phyloP scores from a whole-genome alignment of 2,888 invertebrate genomes.

The Sinhomidia bicolor region DNA sequence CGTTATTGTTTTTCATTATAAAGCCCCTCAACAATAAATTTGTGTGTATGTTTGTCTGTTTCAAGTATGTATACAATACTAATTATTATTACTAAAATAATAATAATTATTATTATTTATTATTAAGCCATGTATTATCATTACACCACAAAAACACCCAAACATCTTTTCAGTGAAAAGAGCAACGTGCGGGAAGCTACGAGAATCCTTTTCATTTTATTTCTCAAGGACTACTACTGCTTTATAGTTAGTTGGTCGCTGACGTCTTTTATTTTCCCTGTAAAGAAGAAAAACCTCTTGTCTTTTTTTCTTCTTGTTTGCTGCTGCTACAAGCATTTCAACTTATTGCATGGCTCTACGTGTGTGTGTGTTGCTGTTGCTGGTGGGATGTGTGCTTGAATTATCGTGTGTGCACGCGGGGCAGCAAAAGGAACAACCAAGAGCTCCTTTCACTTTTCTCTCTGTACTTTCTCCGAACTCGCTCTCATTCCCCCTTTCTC shows the following conservation, averaged over 20 bases:
- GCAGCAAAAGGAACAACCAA: too few relatives aligned
- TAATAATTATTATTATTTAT: too few relatives aligned
- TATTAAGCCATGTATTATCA: neutral
- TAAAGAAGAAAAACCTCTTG: too few relatives aligned
- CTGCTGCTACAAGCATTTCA: neutral
- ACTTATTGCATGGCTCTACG: neutral
- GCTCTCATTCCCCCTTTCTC: too few relatives aligned
- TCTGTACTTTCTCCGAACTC: neutral
- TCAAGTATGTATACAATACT: too few relatives aligned
- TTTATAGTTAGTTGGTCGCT: slow-evolving; percentile 28
- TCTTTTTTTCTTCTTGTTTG: too few relatives aligned
- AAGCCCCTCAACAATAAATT: neutral
- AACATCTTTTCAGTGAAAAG: neutral
- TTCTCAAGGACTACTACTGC: neutral
- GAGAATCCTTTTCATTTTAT: neutral
- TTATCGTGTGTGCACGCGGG: neutral
- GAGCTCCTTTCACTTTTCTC: slow-evolving; percentile 20
- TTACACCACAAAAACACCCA: slow-evolving; percentile 9
- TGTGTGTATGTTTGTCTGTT: neutral
- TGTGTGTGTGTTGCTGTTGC: neutral
- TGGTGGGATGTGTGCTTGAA: neutral
- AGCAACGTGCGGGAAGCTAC: neutral
- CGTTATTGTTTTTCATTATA: slow-evolving; percentile 18
- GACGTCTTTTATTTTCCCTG: slow-evolving; percentile 23
- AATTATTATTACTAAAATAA: too few relatives aligned